Evolutionary conservation across 2,888 invertebrate species (phyloP).

Genomic region (Eurytoma adleriae): DNA sequence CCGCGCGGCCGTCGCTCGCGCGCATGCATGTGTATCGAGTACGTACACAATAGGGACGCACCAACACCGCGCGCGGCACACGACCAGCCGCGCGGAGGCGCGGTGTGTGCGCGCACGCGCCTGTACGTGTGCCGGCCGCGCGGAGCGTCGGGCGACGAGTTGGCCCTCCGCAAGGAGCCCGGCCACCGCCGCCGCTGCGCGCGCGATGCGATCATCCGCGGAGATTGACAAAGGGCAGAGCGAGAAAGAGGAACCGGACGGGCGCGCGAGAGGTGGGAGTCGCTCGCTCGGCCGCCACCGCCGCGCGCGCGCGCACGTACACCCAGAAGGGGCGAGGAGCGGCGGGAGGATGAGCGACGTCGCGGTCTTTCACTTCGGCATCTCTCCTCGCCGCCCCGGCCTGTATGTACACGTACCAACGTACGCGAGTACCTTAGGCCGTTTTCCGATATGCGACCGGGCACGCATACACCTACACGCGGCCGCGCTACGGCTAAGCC

Average conservation of each 20-base stretch:
- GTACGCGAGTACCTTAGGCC: background rate
- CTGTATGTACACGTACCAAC: background rate
- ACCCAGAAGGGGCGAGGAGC: background rate
- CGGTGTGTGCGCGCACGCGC: too few relatives aligned
- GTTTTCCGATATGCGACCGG: slow-evolving; percentile 39
- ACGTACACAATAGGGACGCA: background rate
- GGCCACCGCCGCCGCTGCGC: background rate
- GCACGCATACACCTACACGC: too few relatives aligned
- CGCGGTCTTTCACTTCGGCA: slow-evolving; percentile 37
- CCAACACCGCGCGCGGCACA: slow-evolving; percentile 18
- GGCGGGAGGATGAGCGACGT: slow-evolving; percentile 18
- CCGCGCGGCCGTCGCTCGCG: background rate
- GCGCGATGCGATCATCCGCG: slow-evolving; percentile 20
- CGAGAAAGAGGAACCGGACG: slow-evolving; percentile 25
- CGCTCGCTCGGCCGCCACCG: background rate
- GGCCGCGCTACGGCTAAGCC: background rate
- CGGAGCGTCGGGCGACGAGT: too few relatives aligned
- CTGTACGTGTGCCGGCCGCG: too few relatives aligned
- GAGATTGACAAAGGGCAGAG: slow-evolving; percentile 36
- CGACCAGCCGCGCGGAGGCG: background rate
- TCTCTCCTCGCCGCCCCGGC: background rate
- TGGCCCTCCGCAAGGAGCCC: too few relatives aligned
- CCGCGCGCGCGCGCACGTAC: too few relatives aligned
- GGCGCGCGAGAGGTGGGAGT: slow-evolving; percentile 5
- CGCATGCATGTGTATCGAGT: too few relatives aligned